Evolutionary conservation across 2,888 invertebrate species (phyloP).

Genomic region (Pachycephus smyrnensis): DNA sequence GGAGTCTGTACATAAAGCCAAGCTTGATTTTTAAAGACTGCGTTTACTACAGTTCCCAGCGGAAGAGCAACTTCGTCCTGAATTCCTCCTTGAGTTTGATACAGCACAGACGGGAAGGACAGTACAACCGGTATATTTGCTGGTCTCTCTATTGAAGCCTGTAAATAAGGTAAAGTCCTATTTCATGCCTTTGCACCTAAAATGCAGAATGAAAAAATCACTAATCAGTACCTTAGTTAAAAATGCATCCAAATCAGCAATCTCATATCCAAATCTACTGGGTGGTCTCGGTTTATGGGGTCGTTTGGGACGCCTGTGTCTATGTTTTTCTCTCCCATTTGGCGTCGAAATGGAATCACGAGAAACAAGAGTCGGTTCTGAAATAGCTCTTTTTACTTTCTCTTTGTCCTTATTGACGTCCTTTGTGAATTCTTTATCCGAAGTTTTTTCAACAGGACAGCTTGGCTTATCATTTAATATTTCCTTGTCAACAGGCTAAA

Average conservation of each 20-base stretch:
- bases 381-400: constrained; percentile 68
- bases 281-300: constrained; percentile 50
- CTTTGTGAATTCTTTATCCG: constrained; percentile 36
- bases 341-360: constrained; percentile 63
- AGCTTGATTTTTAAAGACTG: constrained; percentile 85
- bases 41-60: constrained; percentile 87
- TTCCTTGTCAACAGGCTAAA: constrained; percentile 38
- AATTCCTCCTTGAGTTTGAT: constrained; percentile 80
- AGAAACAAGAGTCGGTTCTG: constrained; percentile 69
- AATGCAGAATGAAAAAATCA: neutral
- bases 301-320: constrained; percentile 54
- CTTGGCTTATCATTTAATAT: constrained; percentile 18
- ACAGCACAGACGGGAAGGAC: constrained; percentile 79
- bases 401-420: constrained; percentile 38
- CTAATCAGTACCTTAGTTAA: constrained; percentile 74
- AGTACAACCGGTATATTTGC: constrained; percentile 89
- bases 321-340: constrained; percentile 64
- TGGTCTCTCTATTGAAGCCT: constrained; percentile 83
- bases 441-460: constrained; percentile 12
- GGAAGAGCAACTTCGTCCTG: constrained; percentile 79
- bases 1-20: constrained; percentile 90
- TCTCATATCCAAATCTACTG: constrained; percentile 80
- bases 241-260: constrained; percentile 83
- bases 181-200: neutral
- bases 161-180: constrained; percentile 47